A percentile compares a stretch with the other conserved stretches of the same genome.
These are phyloP conservation scores for Carassius gibelio DNA, from an alignment of 2,113 vertebrate species.

Conservation along the genomic window DNA sequence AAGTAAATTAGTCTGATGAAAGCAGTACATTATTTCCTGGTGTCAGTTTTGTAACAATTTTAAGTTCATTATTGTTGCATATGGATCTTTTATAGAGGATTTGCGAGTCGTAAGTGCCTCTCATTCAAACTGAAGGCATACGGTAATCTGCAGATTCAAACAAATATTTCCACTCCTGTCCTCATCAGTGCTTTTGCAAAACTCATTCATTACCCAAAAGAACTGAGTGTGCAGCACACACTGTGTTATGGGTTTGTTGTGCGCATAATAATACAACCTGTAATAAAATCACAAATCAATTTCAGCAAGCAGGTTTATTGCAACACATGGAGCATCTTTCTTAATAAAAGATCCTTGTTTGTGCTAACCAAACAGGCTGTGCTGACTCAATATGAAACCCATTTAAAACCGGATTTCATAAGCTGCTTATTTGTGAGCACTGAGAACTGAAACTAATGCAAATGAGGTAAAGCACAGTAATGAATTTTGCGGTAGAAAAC, in stretches of 20 bases:
- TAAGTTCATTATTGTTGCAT: slow-evolving; percentile 10
- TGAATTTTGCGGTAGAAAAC: background rate
- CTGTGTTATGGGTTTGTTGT: slow-evolving; percentile 20
- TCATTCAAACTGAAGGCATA: slow-evolving; percentile 11
- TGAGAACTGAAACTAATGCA: background rate
- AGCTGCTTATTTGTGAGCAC: background rate
- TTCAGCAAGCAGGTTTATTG: slow-evolving; percentile 17
- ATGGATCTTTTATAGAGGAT: slow-evolving; percentile 5
- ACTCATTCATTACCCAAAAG: slow-evolving; percentile 19
- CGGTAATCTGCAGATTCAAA: background rate
- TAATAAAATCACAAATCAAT: background rate
- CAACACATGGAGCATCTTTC: background rate
- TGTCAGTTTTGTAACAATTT: background rate
- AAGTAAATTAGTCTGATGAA: background rate
- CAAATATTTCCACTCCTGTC: background rate
- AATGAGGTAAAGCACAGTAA: slow-evolving; percentile 29
- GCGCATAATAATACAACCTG: slow-evolving; percentile 1
- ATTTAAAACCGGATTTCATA: slow-evolving; percentile 5
- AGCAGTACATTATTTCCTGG: background rate
- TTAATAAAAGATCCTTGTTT: slow-evolving; percentile 31
- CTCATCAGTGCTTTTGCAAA: slow-evolving; percentile 17
- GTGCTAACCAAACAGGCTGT: slow-evolving; percentile 17
- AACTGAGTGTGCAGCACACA: background rate
- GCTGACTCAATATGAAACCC: background rate
- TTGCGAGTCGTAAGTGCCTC: slow-evolving; percentile 10